Conservation (phyloP, 2,113 vertebrate genomes). For the Pseudopipra pipra region DNA sequence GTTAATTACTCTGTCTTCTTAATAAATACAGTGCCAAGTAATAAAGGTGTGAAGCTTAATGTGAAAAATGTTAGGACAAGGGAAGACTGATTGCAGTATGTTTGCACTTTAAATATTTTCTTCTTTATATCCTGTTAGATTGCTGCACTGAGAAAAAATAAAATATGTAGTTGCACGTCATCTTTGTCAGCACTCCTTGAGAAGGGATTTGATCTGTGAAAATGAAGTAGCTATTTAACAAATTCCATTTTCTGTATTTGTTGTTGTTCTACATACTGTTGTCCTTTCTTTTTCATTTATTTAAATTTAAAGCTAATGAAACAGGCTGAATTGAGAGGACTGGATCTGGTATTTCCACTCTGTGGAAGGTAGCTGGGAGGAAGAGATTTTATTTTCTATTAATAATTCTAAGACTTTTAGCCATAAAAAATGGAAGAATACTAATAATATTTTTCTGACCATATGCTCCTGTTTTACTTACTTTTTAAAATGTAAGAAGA, state of each 20-base stretch:
- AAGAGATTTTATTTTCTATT: neutral
- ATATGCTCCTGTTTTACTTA: neutral
- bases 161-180: neutral
- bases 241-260: neutral
- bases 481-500: neutral
- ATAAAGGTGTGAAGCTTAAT: neutral
- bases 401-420: neutral
- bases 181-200: neutral
- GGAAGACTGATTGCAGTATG: neutral
- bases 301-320: neutral
- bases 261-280: neutral
- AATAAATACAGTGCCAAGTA: neutral
- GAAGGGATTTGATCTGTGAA: neutral
- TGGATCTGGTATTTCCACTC: neutral
- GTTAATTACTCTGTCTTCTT: neutral
- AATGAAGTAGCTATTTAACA: neutral
- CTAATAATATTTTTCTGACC: neutral
- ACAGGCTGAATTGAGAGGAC: neutral
- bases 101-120: neutral
- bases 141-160: neutral
- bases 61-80: neutral
- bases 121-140: neutral
- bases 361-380: neutral
- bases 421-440: neutral
- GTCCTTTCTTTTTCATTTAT: neutral